Base-by-base conservation (phyloP, 2,113 vertebrate species). In the Chroicocephalus ridibundus region DNA sequence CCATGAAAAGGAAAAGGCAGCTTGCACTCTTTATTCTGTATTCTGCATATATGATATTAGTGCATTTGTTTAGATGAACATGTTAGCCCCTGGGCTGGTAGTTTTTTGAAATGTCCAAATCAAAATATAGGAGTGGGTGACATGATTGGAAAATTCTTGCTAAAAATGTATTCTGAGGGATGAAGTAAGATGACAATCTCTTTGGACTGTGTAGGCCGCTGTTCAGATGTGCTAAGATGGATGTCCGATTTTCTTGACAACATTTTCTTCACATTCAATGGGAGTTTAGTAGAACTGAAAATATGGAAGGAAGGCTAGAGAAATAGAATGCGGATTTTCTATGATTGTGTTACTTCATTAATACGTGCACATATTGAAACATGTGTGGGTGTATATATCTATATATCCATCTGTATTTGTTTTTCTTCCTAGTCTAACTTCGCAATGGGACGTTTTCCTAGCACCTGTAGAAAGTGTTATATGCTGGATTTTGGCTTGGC, bases 401-500 rank as follows among this genome's bases (percentile, higher is more conserved):
- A 31, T 74, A 3, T 88, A 46, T 86, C 3, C 88, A 2, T 85
- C 42, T 96, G 77, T 97, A 86, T 70, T 90, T 96, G 13, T 96
- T 97, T 96, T 80, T 93, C 94, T 96, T 97, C 92, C 93, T 95
- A 99, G 99, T 99, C 99, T 29, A 99, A 99, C 96, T 99, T 99
- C 22, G 99, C 99, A 64, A 99, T 99, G 99, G 99, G 99, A 82
- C 99, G 99, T 62, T 99, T 99, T 97, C 99, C 99, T 80, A 99
- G 98, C 96, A 99, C 99, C 26, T 99, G 99, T 95, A 99, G 99
- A 78, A 99, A 99, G 92, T 99, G 99, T 98, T 99, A 98, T 94
- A 99, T 99, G 99, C 98, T 99, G 98, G 99, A 99, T 98, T 99
- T 99, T 93, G 99, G 99, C 97, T 98, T 99, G 96, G 99, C 99